A percentile compares a stretch with the other conserved stretches of the same genome.
Conservation (phyloP, 2,888 invertebrate species). For the Leptarthrus brevirostris region DNA sequence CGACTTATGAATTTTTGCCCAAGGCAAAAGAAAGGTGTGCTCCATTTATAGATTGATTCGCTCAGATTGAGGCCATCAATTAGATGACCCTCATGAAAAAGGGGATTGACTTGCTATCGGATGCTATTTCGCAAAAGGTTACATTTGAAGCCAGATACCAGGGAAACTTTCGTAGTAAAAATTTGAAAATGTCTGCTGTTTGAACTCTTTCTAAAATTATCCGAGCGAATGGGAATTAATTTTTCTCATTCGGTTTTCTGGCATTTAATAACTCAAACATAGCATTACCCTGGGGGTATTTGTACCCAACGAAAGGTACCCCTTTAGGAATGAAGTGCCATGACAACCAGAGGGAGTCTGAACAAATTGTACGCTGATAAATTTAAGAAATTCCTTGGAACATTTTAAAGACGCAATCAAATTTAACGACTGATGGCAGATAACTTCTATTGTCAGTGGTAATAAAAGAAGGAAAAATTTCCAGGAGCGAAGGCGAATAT, state of each 20-base stretch:
- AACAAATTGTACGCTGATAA: constrained; percentile 39
- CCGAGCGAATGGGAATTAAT: constrained; percentile 29
- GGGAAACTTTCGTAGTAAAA: too few relatives aligned
- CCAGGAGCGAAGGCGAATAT: too few relatives aligned
- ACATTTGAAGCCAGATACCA: not conserved
- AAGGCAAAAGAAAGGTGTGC: not conserved
- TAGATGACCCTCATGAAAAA: constrained; percentile 36
- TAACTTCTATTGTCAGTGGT: constrained; percentile 25
- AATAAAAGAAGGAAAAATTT: constrained; percentile 9
- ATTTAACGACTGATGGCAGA: constrained; percentile 45
- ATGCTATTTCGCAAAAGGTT: constrained; percentile 17
- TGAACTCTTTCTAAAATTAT: constrained; percentile 9
- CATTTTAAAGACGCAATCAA: constrained; percentile 33
- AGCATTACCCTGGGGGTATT: not conserved
- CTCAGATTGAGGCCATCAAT: constrained; percentile 36
- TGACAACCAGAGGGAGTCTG: not conserved
- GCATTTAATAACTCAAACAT: constrained; percentile 11
- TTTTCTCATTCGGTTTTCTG: constrained; percentile 12
- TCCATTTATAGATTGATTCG: constrained; percentile 38
- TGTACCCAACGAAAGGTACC: not conserved
- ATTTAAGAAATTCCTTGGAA: constrained; percentile 32
- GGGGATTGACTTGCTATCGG: constrained; percentile 14
- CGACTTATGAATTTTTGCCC: constrained; percentile 1
- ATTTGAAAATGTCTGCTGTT: not conserved
- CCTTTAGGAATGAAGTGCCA: not conserved